Evolutionary conservation across 1,140 invertebrate genomes (phyloP).

Genomic region (Scaptodrosophila lebanonensis): DNA sequence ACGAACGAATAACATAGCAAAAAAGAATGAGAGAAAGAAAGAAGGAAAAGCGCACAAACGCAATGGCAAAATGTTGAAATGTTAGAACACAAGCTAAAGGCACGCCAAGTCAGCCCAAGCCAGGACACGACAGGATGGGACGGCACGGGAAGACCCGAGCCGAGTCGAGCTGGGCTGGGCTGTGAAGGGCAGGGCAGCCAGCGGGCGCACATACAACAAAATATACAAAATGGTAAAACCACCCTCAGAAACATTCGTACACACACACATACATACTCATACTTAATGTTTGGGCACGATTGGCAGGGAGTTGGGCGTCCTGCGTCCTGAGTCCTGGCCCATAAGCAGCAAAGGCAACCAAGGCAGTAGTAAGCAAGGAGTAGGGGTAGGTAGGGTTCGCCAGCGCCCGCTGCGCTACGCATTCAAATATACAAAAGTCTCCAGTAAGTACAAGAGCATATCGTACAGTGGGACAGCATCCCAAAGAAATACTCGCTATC

Average conservation of each 20-base stretch:
- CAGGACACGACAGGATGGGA: slow-evolving; percentile 16
- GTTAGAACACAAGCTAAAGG: slow-evolving; percentile 62
- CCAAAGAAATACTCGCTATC: no score
- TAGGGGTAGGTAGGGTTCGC: slow-evolving; percentile 17
- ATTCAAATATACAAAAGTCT: slow-evolving; percentile 69
- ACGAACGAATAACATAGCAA: slow-evolving; percentile 18
- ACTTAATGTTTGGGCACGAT: slow-evolving; percentile 53
- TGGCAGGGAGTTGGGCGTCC: slow-evolving; percentile 27
- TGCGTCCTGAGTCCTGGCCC: no score
- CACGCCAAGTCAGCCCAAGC: slow-evolving; percentile 36
- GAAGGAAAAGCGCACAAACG: no score
- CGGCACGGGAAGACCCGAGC: no score
- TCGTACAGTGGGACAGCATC: no score
- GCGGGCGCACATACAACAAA: slow-evolving; percentile 25
- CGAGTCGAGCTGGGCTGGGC: no score
- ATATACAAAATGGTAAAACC: slow-evolving; percentile 71
- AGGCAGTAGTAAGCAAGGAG: no score
- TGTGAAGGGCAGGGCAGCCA: no score
- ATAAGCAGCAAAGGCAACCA: no score
- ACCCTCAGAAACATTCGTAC: slow-evolving; percentile 43
- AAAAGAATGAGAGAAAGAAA: slow-evolving; percentile 38
- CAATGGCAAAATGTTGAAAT: no score
- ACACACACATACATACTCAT: slow-evolving; percentile 10
- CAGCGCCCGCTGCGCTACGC: slow-evolving; percentile 37
- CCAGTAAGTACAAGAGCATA: no score